Conservation (phyloP, 2,113 vertebrate species). For the Paramisgurnus dabryanus region DNA sequence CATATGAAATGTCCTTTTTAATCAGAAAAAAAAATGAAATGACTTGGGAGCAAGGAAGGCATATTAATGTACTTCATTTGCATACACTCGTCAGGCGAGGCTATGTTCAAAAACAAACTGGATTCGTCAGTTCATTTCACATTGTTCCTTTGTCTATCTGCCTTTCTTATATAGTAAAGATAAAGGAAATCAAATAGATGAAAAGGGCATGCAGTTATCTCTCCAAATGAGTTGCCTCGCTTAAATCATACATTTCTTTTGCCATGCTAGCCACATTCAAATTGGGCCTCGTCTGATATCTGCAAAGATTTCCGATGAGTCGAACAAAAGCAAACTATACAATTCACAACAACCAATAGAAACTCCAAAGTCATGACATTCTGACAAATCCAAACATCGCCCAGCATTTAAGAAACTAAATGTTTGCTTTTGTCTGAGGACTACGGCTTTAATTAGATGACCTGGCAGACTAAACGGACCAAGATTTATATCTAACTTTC, state of each 20-base stretch:
- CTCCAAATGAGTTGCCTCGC: slow-evolving; percentile 77
- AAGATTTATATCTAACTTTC: slow-evolving; percentile 42
- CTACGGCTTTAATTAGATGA: slow-evolving; percentile 35
- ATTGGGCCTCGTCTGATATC: slow-evolving; percentile 68
- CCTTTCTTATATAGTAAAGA: slow-evolving; percentile 82
- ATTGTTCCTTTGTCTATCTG: slow-evolving; percentile 81
- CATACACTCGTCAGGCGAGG: slow-evolving; percentile 78
- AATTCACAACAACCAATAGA: slow-evolving; percentile 15
- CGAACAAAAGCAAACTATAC: slow-evolving; percentile 67
- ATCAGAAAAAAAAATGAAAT: slow-evolving; percentile 80
- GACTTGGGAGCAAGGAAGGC: slow-evolving; percentile 77
- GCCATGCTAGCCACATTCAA: slow-evolving; percentile 72
- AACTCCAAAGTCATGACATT: slow-evolving; percentile 26
- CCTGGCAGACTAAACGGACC: not conserved
- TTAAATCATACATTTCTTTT: slow-evolving; percentile 81
- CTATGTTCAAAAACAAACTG: slow-evolving; percentile 77
- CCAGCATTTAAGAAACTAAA: not conserved
- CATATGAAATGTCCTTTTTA: slow-evolving; percentile 81
- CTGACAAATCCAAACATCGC: slow-evolving; percentile 21
- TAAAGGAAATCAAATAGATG: slow-evolving; percentile 81
- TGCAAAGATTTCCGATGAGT: slow-evolving; percentile 62
- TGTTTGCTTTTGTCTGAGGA: slow-evolving; percentile 10
- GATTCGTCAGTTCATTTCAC: slow-evolving; percentile 81
- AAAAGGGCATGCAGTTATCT: slow-evolving; percentile 83
- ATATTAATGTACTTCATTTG: slow-evolving; percentile 81